These are phyloP conservation scores for Pantelozetes paolii DNA, from an alignment of 2,888 invertebrate genomes.

Conservation along the genomic window DNA sequence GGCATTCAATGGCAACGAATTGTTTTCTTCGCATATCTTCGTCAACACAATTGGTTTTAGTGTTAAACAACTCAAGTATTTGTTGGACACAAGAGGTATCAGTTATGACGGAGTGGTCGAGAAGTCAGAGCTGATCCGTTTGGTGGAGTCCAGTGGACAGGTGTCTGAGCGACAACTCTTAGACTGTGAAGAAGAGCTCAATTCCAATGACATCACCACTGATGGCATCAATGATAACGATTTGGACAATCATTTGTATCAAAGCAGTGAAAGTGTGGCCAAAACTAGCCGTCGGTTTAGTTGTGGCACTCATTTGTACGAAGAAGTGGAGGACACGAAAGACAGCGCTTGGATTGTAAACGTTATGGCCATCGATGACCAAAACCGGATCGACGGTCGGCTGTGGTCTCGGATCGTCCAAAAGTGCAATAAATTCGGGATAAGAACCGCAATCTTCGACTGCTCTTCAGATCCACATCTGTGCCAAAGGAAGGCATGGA, in stretches of 20 bases:
- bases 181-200: conserved; percentile 38
- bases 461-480: conserved; percentile 56
- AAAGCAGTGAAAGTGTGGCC: not conserved
- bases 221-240: conserved; percentile 46
- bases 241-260: conserved; percentile 33
- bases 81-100: conserved; percentile 54
- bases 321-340: conserved; percentile 58
- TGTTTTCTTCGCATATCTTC: conserved; percentile 41
- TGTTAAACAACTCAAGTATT: conserved; percentile 53
- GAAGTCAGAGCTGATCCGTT: conserved; percentile 52
- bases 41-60: conserved; percentile 54
- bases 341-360: conserved; percentile 59
- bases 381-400: conserved; percentile 51
- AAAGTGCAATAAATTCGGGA: conserved; percentile 55
- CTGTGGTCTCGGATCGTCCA: conserved; percentile 54
- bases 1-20: conserved; percentile 46
- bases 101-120: conserved; percentile 54
- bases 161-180: conserved; percentile 52
- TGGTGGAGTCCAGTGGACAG: conserved; percentile 54
- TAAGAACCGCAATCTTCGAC: conserved; percentile 56
- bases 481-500: conserved; percentile 56
- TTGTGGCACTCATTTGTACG: conserved; percentile 54
- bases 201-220: conserved; percentile 32
- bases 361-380: conserved; percentile 51
- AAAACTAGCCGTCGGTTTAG: conserved; percentile 51